These are phyloP conservation scores for Mormyrus proboscirostris DNA, from an alignment of 2,797 vertebrate genomes.

Conservation along the genomic window DNA sequence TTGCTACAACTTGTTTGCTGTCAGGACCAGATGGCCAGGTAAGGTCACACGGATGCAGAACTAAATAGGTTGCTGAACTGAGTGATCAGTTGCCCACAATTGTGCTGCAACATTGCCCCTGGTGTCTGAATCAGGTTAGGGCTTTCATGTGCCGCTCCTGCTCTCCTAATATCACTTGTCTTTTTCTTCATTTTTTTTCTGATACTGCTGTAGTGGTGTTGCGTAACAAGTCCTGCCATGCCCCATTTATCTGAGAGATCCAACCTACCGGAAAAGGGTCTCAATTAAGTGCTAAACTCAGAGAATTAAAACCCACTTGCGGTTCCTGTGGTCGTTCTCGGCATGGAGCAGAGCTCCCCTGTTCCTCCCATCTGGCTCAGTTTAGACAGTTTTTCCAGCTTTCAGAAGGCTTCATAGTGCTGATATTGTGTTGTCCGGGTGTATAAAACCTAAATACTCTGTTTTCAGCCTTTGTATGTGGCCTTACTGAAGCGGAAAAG, in stretches of 20 bases:
- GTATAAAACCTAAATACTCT: neutral
- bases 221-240: neutral
- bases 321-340: conserved; percentile 1
- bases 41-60: neutral
- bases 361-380: neutral
- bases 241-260: neutral
- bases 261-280: conserved; percentile 2
- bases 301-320: neutral
- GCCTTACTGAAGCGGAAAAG: neutral
- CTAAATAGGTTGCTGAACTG: neutral
- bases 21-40: neutral
- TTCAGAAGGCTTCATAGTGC: neutral
- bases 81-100: neutral
- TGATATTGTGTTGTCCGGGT: neutral
- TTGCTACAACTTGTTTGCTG: neutral
- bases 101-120: neutral
- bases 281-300: conserved; percentile 14
- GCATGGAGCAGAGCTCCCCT: neutral
- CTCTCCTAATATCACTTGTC: neutral
- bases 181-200: neutral
- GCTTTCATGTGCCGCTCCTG: neutral
- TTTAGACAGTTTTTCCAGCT: neutral
- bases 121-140: neutral
- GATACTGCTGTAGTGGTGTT: neutral
- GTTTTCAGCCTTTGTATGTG: neutral